Conservation (phyloP, 2,113 vertebrate species). For the Copsychus sechellarum region DNA sequence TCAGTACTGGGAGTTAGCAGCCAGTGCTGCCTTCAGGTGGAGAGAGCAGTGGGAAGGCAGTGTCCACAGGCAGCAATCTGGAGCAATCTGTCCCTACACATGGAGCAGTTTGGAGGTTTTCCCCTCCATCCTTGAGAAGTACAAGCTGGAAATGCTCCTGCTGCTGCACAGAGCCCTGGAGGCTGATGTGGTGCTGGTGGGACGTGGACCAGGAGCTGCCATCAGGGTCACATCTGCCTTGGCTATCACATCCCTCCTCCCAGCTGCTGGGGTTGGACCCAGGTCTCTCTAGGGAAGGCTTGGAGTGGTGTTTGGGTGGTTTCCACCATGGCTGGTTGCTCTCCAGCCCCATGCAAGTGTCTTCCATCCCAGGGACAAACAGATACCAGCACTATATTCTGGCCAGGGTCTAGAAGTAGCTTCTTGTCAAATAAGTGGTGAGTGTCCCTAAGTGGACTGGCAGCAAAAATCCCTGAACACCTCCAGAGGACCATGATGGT, state of each 20-base stretch:
- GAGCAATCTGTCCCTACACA: background rate
- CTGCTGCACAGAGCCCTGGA: background rate
- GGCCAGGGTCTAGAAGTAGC: background rate
- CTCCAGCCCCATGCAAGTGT: background rate
- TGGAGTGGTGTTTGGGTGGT: background rate
- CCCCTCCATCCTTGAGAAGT: background rate
- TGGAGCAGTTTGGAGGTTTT: background rate
- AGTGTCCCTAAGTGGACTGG: background rate
- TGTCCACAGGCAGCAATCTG: background rate
- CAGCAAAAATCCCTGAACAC: background rate
- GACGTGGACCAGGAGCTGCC: background rate
- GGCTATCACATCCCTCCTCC: background rate
- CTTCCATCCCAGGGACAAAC: background rate
- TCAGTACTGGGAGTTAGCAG: background rate
- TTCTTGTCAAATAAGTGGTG: background rate
- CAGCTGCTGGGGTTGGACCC: background rate
- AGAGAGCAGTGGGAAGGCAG: background rate
- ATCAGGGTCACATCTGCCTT: background rate
- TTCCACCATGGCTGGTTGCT: background rate
- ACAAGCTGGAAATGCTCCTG: background rate
- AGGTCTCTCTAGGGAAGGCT: background rate
- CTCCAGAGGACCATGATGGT: background rate
- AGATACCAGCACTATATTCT: background rate
- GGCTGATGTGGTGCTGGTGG: background rate
- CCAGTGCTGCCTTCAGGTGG: rapidly evolving